These are phyloP conservation scores for Chiropotes sagulatus DNA, from an alignment of 2,797 vertebrate genomes.

Conservation along the genomic window DNA sequence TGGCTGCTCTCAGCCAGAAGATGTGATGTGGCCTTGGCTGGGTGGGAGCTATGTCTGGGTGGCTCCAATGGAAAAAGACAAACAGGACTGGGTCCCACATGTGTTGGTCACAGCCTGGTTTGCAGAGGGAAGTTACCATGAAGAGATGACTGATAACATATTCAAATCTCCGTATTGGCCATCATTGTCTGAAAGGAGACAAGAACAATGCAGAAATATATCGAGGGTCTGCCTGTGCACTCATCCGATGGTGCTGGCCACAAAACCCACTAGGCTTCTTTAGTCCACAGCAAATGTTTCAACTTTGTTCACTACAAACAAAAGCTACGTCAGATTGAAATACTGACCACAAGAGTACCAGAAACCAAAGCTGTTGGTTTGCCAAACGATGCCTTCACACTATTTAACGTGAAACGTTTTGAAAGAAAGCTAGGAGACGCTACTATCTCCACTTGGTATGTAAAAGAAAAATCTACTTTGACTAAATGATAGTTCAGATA, in stretches of 20 bases:
- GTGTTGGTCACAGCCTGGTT: not conserved
- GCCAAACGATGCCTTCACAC: not conserved
- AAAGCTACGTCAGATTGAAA: not conserved
- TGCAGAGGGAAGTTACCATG: not conserved
- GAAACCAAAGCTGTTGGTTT: not conserved
- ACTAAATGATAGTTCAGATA: not conserved
- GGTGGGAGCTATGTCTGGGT: not conserved
- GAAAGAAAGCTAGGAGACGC: not conserved
- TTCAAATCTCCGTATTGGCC: not conserved
- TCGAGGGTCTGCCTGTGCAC: accelerated
- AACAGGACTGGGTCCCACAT: accelerated
- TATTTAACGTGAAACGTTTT: accelerated
- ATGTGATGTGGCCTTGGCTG: not conserved
- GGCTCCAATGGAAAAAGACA: not conserved
- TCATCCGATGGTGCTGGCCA: not conserved
- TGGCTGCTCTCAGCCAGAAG: not conserved
- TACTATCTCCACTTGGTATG: not conserved
- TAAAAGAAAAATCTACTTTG: not conserved
- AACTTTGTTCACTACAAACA: not conserved
- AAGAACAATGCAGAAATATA: accelerated
- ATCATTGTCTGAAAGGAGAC: not conserved
- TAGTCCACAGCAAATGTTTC: not conserved
- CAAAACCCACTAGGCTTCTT: not conserved
- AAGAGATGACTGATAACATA: accelerated
- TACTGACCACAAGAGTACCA: accelerated